Conservation (phyloP, 2,113 vertebrate species). For the Ellobius talpinus region DNA sequence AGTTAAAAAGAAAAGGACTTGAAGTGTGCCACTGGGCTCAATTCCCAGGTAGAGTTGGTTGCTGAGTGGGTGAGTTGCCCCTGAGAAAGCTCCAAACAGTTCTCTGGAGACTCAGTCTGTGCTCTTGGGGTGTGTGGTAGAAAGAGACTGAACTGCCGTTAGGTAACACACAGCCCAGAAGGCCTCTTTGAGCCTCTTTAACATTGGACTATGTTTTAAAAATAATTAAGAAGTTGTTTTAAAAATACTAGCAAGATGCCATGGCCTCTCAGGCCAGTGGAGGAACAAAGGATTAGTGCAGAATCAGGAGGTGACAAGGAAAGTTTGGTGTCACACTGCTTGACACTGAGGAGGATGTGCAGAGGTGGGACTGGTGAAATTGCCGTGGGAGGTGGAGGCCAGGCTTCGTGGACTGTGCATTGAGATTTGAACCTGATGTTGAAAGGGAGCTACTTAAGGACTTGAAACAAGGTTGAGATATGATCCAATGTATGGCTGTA, state of each 20-base stretch:
- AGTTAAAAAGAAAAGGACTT: background rate
- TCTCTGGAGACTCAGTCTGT: background rate
- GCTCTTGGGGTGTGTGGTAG: background rate
- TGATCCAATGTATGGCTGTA: too few relatives aligned
- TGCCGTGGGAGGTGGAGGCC: background rate
- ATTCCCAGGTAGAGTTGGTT: background rate
- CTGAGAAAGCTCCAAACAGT: background rate
- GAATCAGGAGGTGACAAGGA: background rate
- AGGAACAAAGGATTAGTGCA: background rate
- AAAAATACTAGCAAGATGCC: background rate
- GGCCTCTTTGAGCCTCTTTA: background rate
- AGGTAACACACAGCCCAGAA: background rate
- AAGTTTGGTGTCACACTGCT: background rate
- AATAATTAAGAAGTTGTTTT: background rate
- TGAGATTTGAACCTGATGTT: background rate
- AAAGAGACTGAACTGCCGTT: background rate
- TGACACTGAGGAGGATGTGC: background rate
- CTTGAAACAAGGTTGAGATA: background rate
- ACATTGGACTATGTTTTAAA: constrained; percentile 27
- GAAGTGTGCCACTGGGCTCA: background rate
- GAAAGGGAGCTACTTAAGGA: background rate
- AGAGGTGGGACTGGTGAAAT: background rate
- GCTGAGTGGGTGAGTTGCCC: background rate
- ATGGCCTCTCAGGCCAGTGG: background rate
- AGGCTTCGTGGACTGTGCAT: background rate